Evolutionary conservation across 2,113 vertebrate species (phyloP).

Genomic region (Pitta sordida): DNA sequence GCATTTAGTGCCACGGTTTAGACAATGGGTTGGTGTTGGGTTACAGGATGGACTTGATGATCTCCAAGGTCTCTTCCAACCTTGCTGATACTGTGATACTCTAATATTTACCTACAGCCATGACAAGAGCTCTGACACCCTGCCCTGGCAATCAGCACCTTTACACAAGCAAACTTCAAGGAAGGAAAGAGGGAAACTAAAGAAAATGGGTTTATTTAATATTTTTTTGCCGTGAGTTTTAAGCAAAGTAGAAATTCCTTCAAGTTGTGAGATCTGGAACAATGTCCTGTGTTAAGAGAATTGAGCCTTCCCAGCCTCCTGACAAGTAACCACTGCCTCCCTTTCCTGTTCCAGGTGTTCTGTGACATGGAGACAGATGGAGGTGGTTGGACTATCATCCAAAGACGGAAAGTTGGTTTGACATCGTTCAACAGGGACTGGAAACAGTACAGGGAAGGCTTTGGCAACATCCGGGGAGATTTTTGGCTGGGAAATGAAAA

Average conservation of each 20-base stretch:
- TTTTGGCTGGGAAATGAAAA: slow-evolving; percentile 98
- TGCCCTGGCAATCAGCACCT: neutral
- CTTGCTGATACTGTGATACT: no score
- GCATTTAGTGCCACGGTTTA: no score
- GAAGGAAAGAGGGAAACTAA: neutral
- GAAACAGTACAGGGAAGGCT: slow-evolving; percentile 92
- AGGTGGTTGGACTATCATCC: slow-evolving; percentile 94
- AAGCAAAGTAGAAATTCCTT: neutral
- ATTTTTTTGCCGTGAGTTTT: neutral
- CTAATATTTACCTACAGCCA: neutral
- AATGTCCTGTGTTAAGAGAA: neutral
- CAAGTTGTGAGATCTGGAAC: neutral
- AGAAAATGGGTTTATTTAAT: neutral
- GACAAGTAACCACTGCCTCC: neutral
- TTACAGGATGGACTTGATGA: no score
- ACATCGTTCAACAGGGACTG: slow-evolving; percentile 91
- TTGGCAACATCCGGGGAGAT: slow-evolving; percentile 90
- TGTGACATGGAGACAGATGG: slow-evolving; percentile 95
- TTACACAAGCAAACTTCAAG: neutral
- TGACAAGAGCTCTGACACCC: neutral
- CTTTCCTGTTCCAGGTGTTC: slow-evolving; percentile 76
- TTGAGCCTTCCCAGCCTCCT: neutral
- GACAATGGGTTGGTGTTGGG: no score
- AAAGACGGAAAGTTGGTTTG: slow-evolving; percentile 90
- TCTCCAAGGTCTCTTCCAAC: no score